phyloP scores from a whole-genome alignment of 2,888 invertebrate species.

The Bombylius discolor region DNA sequence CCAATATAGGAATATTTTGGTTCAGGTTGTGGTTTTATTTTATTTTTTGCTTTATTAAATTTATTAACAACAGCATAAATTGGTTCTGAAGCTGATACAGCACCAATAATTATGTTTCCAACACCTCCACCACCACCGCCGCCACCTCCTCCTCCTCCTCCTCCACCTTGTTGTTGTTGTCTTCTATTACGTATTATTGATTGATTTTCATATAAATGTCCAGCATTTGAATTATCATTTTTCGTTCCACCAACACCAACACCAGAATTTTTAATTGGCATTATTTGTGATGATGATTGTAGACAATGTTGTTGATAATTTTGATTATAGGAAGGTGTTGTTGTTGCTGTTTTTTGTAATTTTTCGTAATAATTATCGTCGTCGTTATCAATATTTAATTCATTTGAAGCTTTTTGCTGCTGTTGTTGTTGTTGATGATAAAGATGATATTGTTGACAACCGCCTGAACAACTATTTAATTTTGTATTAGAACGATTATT shows the following conservation, averaged over 20 bases:
- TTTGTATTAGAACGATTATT: conserved; percentile 16
- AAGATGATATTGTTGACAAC: neutral
- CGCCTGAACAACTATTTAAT: too few relatives aligned
- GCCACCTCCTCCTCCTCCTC: too few relatives aligned
- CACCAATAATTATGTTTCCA: neutral
- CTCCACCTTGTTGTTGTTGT: conserved; percentile 6
- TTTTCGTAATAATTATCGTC: conserved; percentile 16
- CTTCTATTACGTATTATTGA: conserved; percentile 23
- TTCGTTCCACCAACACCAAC: neutral
- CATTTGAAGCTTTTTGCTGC: neutral
- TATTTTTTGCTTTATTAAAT: conserved; percentile 35
- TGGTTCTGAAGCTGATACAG: conserved; percentile 18
- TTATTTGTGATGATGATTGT: neutral
- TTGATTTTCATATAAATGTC: conserved; percentile 31
- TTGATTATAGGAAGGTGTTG: conserved; percentile 12
- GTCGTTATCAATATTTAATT: conserved; percentile 5
- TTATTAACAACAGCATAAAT: conserved; percentile 38
- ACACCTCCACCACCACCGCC: too few relatives aligned
- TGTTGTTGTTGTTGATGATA: neutral
- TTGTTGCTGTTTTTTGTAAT: conserved; percentile 15
- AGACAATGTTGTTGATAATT: conserved; percentile 9
- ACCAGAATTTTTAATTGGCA: too few relatives aligned
- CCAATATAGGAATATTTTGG: conserved; percentile 25
- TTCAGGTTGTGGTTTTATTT: conserved; percentile 21
- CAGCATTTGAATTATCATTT: neutral